Base-by-base conservation (phyloP, 2,797 vertebrate genomes). In the Nasua narica region DNA sequence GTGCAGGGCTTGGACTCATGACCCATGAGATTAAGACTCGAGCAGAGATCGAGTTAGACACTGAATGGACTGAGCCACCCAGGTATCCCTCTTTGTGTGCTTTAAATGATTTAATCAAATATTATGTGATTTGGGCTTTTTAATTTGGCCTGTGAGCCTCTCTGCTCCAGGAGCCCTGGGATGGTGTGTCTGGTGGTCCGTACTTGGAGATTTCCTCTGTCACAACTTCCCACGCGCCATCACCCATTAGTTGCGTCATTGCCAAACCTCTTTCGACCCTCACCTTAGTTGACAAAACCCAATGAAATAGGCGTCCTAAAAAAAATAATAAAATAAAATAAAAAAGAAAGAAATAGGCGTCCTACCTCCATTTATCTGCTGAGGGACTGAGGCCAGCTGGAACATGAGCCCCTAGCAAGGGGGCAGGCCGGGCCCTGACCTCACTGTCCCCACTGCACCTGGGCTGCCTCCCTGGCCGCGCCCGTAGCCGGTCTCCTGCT, bases 371-470 rank as follows among this genome's bases (percentile, higher is more conserved):
- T 43, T 18, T 89, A 50, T 13, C n/a, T 32, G 11, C 79, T 46
- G n/a, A 43, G 69, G 23, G 25, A n/a, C 11, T 2, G 4, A 58
- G 62, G 35, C 29, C 11, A 25, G 72, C 52, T 58, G 29, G 60
- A 21, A n/a, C 23, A 7, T 25, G 11, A 54, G 60, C 43, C 52
- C 52, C 2, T 15, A 35, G 29, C 50, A 29, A 6, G n/a, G 43
- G 27, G 40, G 5, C 67, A 58, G 69, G 69, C 19, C 1, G 11
- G 65, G 4, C 27, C 27, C 25, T n/a, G 10, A 19, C 56, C 23
- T 25, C 1, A 3, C 23, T 11, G 32, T 52, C n/a, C 23, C 14
- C 2, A 15, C 35, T 4, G 4, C 0, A 3, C 62, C 65, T 9
- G 16, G 40, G 29, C 52, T 43, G 29, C 77, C 19, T 12, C 3